Conservation (phyloP, 2,113 vertebrate genomes). For the Pterocles orientalis region DNA sequence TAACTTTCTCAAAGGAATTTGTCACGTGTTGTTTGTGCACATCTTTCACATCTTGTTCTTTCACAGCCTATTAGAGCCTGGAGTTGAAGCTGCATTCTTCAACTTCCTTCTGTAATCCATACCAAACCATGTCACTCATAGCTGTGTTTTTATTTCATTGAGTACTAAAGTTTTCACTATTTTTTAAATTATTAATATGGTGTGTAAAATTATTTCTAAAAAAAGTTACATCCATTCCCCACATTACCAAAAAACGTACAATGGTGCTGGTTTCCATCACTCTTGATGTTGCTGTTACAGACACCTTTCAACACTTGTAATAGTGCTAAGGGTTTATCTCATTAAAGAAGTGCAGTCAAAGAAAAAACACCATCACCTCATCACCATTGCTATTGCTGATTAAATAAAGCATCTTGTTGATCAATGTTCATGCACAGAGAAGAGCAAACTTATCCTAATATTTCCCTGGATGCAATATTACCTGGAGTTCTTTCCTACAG, state of each 20-base stretch:
- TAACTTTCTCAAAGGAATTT: neutral
- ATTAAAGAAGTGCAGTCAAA: neutral
- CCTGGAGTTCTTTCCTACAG: neutral
- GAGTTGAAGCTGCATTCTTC: neutral
- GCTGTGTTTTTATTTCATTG: neutral
- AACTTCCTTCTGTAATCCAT: slow-evolving; percentile 1
- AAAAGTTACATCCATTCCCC: neutral
- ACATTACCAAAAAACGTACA: neutral
- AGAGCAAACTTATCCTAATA: neutral
- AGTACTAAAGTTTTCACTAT: neutral
- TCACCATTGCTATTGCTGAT: neutral
- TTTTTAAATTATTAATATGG: neutral
- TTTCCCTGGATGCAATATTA: neutral
- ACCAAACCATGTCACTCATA: neutral
- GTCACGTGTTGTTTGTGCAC: neutral
- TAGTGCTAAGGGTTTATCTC: neutral
- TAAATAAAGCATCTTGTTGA: neutral
- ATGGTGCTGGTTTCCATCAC: neutral
- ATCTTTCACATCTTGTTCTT: slow-evolving; percentile 45
- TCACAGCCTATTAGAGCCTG: neutral
- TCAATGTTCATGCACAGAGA: neutral
- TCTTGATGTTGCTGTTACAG: neutral
- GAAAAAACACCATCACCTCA: neutral
- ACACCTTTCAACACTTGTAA: neutral
- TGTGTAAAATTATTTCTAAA: neutral